Percentiles rank a stretch among this genome's conserved stretches.
Conservation (phyloP, 2,888 invertebrate genomes). For the Suillia variegata region DNA sequence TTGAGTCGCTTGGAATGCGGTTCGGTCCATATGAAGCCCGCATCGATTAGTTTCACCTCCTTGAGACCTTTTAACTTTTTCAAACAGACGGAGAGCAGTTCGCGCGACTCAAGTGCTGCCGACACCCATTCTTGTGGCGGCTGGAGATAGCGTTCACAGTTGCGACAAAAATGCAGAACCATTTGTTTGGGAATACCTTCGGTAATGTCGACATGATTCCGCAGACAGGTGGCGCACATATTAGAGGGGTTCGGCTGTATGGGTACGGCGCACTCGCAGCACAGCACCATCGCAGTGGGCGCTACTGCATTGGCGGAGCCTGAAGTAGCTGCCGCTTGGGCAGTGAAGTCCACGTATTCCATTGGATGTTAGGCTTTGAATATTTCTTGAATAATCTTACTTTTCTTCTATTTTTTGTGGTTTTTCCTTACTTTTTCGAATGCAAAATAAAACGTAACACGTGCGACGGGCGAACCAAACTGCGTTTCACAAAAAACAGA, state of each 20-base stretch:
- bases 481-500: too few relatives aligned
- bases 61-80: slow-evolving; percentile 90
- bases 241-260: slow-evolving; percentile 97
- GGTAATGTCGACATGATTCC: slow-evolving; percentile 92
- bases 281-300: slow-evolving; percentile 63
- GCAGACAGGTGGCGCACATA: slow-evolving; percentile 94
- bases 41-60: slow-evolving; percentile 91
- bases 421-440: too few relatives aligned
- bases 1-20: slow-evolving; percentile 98
- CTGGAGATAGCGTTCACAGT: slow-evolving; percentile 93
- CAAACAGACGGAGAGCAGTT: slow-evolving; percentile 86
- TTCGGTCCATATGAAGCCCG: slow-evolving; percentile 98
- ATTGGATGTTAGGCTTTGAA: too few relatives aligned
- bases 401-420: too few relatives aligned
- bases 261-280: slow-evolving; percentile 90
- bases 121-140: slow-evolving; percentile 89
- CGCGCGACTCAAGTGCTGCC: slow-evolving; percentile 86
- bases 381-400: too few relatives aligned
- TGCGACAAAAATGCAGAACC: slow-evolving; percentile 86
- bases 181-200: slow-evolving; percentile 95
- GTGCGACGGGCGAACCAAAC: too few relatives aligned
- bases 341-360: too few relatives aligned
- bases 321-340: too few relatives aligned
- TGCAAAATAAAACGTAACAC: too few relatives aligned
- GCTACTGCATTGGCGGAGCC: not conserved